Conservation (phyloP, 2,113 vertebrate species). For the Microcebus murinus region DNA sequence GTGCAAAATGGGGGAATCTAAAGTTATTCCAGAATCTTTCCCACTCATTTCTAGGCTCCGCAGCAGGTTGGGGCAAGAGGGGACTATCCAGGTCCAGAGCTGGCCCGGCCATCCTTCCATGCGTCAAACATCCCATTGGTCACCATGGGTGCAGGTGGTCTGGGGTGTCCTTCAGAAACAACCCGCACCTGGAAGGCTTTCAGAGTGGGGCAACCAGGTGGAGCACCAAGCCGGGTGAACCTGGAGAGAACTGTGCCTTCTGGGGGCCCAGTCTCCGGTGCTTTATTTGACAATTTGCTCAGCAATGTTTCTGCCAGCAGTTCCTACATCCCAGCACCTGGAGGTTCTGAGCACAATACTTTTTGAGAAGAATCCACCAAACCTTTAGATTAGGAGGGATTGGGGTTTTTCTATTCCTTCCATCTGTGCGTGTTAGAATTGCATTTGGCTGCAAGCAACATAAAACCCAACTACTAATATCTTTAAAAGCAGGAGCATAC, state of each 20-base stretch:
- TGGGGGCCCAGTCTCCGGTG: not conserved
- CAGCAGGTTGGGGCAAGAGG: not conserved
- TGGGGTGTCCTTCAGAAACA: rapidly evolving
- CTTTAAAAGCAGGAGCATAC: not conserved
- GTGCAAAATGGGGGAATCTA: not conserved
- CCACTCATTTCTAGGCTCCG: not conserved
- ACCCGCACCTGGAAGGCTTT: not conserved
- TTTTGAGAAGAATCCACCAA: not conserved
- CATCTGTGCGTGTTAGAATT: not conserved
- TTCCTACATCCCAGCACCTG: not conserved
- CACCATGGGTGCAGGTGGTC: not conserved
- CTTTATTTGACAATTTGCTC: not conserved
- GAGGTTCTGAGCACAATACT: not conserved
- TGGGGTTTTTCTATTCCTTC: not conserved
- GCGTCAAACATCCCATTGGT: not conserved
- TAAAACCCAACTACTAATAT: not conserved
- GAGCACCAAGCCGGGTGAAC: rapidly evolving
- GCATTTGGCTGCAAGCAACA: not conserved
- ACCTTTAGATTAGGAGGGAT: not conserved
- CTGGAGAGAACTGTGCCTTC: not conserved
- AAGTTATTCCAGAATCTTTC: not conserved
- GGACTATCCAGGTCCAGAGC: not conserved
- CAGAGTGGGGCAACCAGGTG: not conserved
- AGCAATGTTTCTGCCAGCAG: not conserved
- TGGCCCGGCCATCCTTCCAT: rapidly evolving